These are phyloP conservation scores for Adineta ricciae DNA, from an alignment of 2,888 invertebrate genomes.

Conservation along the genomic window DNA sequence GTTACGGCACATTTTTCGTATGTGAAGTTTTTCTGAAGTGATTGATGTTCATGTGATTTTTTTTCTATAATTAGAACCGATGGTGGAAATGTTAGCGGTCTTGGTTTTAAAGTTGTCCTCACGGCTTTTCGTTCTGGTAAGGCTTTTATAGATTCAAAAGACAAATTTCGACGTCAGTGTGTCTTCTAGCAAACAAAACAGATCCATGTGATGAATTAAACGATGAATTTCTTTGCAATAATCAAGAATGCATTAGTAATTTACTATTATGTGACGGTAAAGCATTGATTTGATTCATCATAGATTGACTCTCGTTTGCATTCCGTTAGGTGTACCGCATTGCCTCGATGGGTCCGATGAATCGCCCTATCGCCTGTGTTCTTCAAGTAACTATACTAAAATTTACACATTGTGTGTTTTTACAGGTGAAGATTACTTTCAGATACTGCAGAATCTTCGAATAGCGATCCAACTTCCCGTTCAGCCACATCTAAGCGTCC, in stretches of 20 bases:
- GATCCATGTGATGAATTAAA: not conserved
- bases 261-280: not conserved
- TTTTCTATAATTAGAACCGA: not conserved
- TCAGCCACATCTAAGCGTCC: not conserved
- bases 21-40: too few species aligned
- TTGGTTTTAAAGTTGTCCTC: not conserved
- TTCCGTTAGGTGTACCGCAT: not conserved
- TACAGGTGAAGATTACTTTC: not conserved
- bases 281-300: not conserved
- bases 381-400: not conserved
- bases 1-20: not conserved
- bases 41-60: too few species aligned
- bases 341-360: not conserved
- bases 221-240: not conserved
- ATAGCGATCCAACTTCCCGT: not conserved
- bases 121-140: slow-evolving; percentile 7
- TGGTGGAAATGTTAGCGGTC: slow-evolving; percentile 4
- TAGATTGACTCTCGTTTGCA: too few species aligned
- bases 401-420: not conserved
- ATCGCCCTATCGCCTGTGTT: not conserved
- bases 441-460: not conserved
- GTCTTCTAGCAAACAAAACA: not conserved
- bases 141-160: not conserved
- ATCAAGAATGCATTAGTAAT: slow-evolving; percentile 7
- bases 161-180: not conserved